Percentiles rank a stretch among this genome's conserved stretches.
phyloP scores from a whole-genome alignment of 2,113 vertebrate species.

The Mastomys natalensis region DNA sequence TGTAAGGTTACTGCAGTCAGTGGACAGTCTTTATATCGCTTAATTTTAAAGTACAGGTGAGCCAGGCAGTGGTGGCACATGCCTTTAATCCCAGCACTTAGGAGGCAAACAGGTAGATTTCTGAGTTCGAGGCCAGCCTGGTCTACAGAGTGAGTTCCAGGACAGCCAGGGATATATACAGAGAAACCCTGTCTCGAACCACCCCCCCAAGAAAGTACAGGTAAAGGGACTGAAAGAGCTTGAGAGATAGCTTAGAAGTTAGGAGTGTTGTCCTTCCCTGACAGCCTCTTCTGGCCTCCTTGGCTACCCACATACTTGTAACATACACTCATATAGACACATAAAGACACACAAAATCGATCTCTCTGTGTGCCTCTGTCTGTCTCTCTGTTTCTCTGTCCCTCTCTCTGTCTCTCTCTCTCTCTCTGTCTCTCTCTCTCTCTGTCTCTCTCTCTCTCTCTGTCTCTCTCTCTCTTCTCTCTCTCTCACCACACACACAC shows the following conservation, averaged over 20 bases:
- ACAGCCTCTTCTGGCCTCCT: neutral
- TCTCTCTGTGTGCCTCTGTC: no score
- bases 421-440: neutral
- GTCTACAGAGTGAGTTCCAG: no score
- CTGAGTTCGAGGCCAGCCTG: no score
- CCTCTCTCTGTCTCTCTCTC: neutral
- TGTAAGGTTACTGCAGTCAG: neutral
- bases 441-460: neutral
- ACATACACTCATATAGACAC: neutral
- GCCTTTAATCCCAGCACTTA: no score
- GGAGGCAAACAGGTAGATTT: no score
- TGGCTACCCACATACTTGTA: neutral
- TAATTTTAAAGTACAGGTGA: slow-evolving; percentile 15
- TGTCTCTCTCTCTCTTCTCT: neutral
- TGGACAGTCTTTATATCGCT: neutral
- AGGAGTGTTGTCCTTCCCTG: neutral
- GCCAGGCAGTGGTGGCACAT: no score
- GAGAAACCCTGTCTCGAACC: no score
- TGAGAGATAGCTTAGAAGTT: neutral
- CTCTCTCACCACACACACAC: neutral
- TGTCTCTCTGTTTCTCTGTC: neutral
- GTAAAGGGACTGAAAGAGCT: neutral
- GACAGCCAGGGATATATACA: no score
- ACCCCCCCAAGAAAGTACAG: no score
- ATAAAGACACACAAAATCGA: neutral